A percentile compares a stretch with the other conserved stretches of the same genome.
These are phyloP conservation scores for Agriotes lineatus DNA, from an alignment of 2,888 invertebrate species.

Conservation along the genomic window DNA sequence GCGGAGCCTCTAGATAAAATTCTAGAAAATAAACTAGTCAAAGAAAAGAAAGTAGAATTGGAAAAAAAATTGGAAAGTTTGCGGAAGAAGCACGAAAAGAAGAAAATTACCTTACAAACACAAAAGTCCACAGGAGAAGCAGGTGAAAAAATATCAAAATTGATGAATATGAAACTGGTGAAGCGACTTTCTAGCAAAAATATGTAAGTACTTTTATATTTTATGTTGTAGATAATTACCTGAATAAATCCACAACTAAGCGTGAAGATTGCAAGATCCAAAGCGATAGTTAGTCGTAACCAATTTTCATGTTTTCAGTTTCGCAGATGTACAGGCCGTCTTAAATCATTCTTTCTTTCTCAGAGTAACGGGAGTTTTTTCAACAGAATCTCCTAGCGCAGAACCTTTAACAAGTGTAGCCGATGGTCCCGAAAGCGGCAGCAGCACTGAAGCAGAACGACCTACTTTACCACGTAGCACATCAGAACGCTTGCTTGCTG, in stretches of 20 bases:
- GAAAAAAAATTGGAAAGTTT: conserved; percentile 89
- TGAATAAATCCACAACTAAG: background rate
- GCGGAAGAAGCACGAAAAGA: conserved; percentile 86
- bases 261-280: background rate
- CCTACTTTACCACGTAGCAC: conserved; percentile 72
- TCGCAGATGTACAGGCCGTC: conserved; percentile 22
- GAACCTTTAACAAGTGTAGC: conserved; percentile 63
- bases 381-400: conserved; percentile 64
- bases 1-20: conserved; percentile 86
- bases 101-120: conserved; percentile 71
- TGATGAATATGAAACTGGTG: conserved; percentile 80
- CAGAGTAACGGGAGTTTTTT: conserved; percentile 63
- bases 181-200: conserved; percentile 83
- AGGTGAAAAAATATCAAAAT: conserved; percentile 77
- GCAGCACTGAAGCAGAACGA: conserved; percentile 65
- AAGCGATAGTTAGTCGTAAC: conserved; percentile 14
- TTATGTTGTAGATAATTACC: conserved; percentile 3
- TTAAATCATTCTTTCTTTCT: conserved; percentile 24
- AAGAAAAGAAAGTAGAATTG: conserved; percentile 85
- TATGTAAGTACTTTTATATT: conserved; percentile 72
- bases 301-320: conserved; percentile 29
- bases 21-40: conserved; percentile 83
- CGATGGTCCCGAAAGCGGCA: conserved; percentile 65
- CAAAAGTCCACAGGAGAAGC: conserved; percentile 73
- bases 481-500: conserved; percentile 73